Evolutionary conservation across 2,888 invertebrate genomes (phyloP), one percentile per base, ranked within the genome.

Genomic region (Hirtodrosophila trivittata): DNA sequence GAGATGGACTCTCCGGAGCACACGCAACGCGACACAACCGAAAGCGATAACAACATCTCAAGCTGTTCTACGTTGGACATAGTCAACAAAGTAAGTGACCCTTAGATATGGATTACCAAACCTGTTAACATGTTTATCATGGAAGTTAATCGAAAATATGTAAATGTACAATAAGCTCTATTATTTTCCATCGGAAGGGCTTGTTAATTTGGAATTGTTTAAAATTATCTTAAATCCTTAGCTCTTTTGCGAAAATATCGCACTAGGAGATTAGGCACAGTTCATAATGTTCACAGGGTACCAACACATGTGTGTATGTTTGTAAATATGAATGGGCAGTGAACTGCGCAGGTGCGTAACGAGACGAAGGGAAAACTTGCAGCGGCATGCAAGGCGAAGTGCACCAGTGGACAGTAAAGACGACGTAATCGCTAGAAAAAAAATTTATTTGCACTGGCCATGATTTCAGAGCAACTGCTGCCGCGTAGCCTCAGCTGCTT

Each of bases 401-500:
- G 66, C 74, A 80, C 39, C 52, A 56, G 39, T 54, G 51, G 66
- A 42, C 50, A 54, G 43, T 54, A 51, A 66, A 65, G 68, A 75
- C 82, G 85, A 86, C 86, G 82, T 84, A 84, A 78, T 84, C 84
- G 73, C 57, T 71, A 32, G 26, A 10, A 28, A 50, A 18, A 43
- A 28, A n/a, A 10, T 33, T n/a, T 9, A 12, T 8, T 46, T 42
- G 68, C 56, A 49, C 60, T 51, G 46, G 64, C 52, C 59, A 88
- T 88, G 88, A 88, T 88, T 58, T 70, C 87, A 65, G 87, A 87
- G 75, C 83, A 87, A 75, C 71, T 87, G 75, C 72, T 93, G 0
- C 89, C 93, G 42, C 89, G 93, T 65, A 93, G 93, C 75, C 87
- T 93, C 54, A 93, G 93, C 80, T 93, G 93, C 92, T 91, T 93